These are phyloP conservation scores for Globodera rostochiensis DNA, from an alignment of 1,140 invertebrate genomes.

Conservation along the genomic window DNA sequence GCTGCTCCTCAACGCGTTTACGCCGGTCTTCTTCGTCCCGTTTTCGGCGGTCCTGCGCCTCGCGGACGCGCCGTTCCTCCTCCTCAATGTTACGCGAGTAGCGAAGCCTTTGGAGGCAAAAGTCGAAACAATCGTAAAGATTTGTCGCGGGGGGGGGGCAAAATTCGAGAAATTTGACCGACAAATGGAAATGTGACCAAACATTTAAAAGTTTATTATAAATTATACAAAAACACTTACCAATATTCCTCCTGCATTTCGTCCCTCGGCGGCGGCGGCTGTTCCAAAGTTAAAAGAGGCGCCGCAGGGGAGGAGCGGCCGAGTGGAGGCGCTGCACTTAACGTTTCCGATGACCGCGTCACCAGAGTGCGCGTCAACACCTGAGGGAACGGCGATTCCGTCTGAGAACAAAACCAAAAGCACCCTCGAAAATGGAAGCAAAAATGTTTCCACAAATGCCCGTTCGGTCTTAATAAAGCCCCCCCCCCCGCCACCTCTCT, in stretches of 20 bases:
- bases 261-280: slow-evolving; percentile 46
- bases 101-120: slow-evolving; percentile 8
- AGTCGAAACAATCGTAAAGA: not conserved
- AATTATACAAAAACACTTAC: slow-evolving; percentile 4
- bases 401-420: not conserved
- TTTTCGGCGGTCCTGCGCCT: slow-evolving; percentile 53
- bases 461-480: not conserved
- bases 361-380: slow-evolving; percentile 63
- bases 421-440: not conserved
- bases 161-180: too few species aligned
- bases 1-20: slow-evolving; percentile 51
- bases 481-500: slow-evolving; percentile 49
- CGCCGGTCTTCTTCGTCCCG: slow-evolving; percentile 62
- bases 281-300: slow-evolving; percentile 30
- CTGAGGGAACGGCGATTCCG: slow-evolving; percentile 15
- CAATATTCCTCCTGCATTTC: slow-evolving; percentile 58
- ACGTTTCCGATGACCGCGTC: slow-evolving; percentile 62
- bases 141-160: too few species aligned
- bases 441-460: too few species aligned
- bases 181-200: too few species aligned
- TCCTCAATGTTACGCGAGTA: slow-evolving; percentile 61
- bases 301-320: slow-evolving; percentile 56
- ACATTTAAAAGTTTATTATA: not conserved
- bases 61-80: slow-evolving; percentile 60
- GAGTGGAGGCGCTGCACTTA: slow-evolving; percentile 47